Conservation (phyloP, 2,888 invertebrate genomes). For the Tetrapedia diversipes region DNA sequence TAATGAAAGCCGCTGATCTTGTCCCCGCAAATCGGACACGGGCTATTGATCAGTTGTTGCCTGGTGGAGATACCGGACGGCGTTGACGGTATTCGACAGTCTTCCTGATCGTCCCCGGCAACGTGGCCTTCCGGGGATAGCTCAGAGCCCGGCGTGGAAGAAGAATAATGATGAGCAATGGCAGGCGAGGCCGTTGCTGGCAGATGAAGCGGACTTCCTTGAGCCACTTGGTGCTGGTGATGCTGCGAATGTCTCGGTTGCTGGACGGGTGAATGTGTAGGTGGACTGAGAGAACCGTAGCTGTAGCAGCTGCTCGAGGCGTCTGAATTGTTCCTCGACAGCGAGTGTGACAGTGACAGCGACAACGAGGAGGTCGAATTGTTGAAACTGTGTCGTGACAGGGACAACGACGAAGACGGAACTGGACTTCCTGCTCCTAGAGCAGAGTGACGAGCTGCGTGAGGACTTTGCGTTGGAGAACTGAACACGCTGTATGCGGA, state of each 20-base stretch:
- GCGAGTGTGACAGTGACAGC: slow-evolving; percentile 89
- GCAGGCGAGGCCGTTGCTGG: slow-evolving; percentile 68
- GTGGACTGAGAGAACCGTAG: slow-evolving; percentile 86
- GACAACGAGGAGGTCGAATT: slow-evolving; percentile 83
- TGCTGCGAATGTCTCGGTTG: slow-evolving; percentile 81
- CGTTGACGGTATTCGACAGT: slow-evolving; percentile 83
- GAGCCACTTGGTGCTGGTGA: slow-evolving; percentile 81
- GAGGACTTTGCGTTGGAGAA: slow-evolving; percentile 94
- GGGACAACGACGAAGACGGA: slow-evolving; percentile 80
- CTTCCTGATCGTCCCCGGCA: slow-evolving; percentile 71
- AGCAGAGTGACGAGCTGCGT: slow-evolving; percentile 91
- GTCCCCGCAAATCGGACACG: slow-evolving; percentile 97
- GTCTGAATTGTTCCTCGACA: slow-evolving; percentile 95
- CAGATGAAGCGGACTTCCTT: slow-evolving; percentile 83
- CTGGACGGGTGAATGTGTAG: slow-evolving; percentile 95
- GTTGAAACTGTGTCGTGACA: slow-evolving; percentile 82
- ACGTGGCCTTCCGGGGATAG: slow-evolving; percentile 74
- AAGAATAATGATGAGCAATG: slow-evolving; percentile 72
- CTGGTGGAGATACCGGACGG: slow-evolving; percentile 91
- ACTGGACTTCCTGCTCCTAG: slow-evolving; percentile 81
- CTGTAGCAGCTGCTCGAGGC: slow-evolving; percentile 95
- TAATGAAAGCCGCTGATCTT: slow-evolving; percentile 99
- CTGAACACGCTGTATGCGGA: slow-evolving; percentile 93
- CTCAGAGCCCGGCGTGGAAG: slow-evolving; percentile 72
- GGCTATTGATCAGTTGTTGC: slow-evolving; percentile 95